These are phyloP conservation scores for Leptogaster cylindrica DNA, from an alignment of 2,888 invertebrate species.

Conservation along the genomic window DNA sequence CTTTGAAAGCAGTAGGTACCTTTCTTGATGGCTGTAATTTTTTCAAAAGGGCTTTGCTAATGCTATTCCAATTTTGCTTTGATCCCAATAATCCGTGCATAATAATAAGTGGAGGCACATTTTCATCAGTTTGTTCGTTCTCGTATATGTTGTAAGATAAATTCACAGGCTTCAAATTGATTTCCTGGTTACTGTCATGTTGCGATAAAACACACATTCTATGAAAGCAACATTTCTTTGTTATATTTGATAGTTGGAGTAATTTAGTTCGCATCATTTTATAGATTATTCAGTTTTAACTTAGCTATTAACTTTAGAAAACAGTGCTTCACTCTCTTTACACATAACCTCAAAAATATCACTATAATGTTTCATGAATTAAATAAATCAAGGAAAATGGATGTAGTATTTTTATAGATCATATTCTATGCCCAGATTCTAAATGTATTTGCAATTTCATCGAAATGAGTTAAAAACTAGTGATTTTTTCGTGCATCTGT, in stretches of 20 bases:
- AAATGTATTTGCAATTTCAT: too few species aligned
- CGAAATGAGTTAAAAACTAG: too few species aligned
- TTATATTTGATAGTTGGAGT: not conserved
- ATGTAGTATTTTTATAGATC: too few species aligned
- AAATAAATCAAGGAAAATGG: too few species aligned
- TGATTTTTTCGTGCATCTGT: too few species aligned
- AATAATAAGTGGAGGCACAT: conserved; percentile 73
- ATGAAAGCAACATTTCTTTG: not conserved
- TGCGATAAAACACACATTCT: not conserved
- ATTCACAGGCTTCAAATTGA: conserved; percentile 63
- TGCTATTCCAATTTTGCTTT: conserved; percentile 84
- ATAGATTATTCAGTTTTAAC: not conserved
- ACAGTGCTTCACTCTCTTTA: too few species aligned
- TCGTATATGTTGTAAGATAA: conserved; percentile 75
- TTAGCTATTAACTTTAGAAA: too few species aligned
- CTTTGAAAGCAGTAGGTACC: not conserved
- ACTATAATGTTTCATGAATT: too few species aligned
- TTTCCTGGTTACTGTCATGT: not conserved
- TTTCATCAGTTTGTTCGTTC: conserved; percentile 57
- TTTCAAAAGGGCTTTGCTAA: conserved; percentile 59
- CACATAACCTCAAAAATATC: too few species aligned
- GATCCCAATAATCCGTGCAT: conserved; percentile 88
- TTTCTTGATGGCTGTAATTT: not conserved
- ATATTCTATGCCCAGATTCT: too few species aligned
- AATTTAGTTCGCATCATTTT: not conserved